Evolutionary conservation across 2,888 invertebrate species (phyloP).

Genomic region (Spodoptera littoralis): DNA sequence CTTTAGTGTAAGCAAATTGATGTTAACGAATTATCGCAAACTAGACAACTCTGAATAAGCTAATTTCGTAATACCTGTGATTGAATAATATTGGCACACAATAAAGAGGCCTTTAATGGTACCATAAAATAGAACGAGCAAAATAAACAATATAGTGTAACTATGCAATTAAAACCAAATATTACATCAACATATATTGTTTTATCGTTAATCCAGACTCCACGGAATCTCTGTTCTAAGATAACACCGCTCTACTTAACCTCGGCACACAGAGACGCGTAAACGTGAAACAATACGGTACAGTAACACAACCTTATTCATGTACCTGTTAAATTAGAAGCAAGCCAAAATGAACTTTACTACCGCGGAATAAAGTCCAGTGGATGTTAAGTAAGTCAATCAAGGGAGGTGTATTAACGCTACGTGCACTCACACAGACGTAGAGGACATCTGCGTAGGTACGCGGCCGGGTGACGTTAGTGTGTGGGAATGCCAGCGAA

Average conservation of each 20-base stretch:
- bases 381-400: constrained; percentile 55
- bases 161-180: constrained; percentile 32
- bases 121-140: neutral
- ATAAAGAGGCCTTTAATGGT: too few species aligned
- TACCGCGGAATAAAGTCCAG: constrained; percentile 56
- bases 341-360: constrained; percentile 61
- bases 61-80: neutral
- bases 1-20: too few species aligned
- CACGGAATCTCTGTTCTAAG: constrained; percentile 85
- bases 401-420: constrained; percentile 66
- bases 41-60: too few species aligned
- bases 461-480: constrained; percentile 66
- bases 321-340: constrained; percentile 62
- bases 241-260: constrained; percentile 89
- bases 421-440: constrained; percentile 77
- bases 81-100: neutral
- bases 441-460: constrained; percentile 70
- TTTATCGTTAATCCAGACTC: constrained; percentile 79
- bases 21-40: too few species aligned
- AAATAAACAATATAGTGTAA: constrained; percentile 12
- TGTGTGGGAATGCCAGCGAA: constrained; percentile 86
- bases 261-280: constrained; percentile 87
- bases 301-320: constrained; percentile 80
- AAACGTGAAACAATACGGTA: constrained; percentile 89
- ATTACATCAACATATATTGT: constrained; percentile 60